Percentiles rank a stretch among this genome's conserved stretches.
Evolutionary conservation across 2,797 vertebrate genomes (phyloP).

Genomic region (Hipposideros larvatus): DNA sequence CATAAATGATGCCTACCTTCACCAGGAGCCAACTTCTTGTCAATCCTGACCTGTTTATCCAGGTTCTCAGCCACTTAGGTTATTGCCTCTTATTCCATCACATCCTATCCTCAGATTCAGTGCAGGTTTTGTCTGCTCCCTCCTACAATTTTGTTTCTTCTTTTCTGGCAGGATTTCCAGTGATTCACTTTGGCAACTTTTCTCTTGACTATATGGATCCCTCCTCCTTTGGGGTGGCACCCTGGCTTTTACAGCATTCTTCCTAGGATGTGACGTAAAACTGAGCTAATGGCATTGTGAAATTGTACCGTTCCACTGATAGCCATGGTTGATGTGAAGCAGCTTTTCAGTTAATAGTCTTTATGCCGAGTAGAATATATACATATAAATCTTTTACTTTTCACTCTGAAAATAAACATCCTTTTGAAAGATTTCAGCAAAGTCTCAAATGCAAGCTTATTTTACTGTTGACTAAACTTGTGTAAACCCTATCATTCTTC

Average conservation of each 20-base stretch:
- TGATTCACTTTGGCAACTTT: neutral
- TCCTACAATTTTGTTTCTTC: neutral
- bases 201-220: neutral
- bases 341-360: neutral
- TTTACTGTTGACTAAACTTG: slow-evolving; percentile 23
- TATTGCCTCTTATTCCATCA: neutral
- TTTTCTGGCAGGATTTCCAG: neutral
- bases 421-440: slow-evolving; percentile 8
- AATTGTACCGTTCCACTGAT: neutral
- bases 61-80: neutral
- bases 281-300: neutral
- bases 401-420: neutral
- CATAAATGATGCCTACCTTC: neutral
- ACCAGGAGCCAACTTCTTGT: neutral
- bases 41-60: neutral
- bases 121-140: neutral
- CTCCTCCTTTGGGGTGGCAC: neutral
- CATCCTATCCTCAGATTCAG: neutral
- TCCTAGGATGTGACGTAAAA: neutral
- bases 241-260: neutral
- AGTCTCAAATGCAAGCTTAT: neutral
- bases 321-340: neutral
- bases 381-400: neutral
- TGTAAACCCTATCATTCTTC: slow-evolving; percentile 1
- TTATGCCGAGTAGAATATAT: neutral